phyloP scores from a whole-genome alignment of 2,113 vertebrate species.

The Crotalus viridis region DNA sequence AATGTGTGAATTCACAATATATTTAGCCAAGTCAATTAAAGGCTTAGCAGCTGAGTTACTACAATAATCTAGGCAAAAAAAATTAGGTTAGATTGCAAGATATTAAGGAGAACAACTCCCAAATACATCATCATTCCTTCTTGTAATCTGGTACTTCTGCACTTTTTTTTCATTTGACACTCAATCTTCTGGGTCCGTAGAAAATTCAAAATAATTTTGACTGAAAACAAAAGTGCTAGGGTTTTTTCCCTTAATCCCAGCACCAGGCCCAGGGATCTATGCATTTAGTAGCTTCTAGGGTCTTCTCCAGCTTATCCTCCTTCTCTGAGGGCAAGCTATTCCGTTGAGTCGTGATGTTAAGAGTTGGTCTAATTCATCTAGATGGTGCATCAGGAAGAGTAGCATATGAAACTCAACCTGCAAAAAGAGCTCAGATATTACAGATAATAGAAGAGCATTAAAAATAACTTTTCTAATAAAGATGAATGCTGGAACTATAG shows the following conservation, averaged over 20 bases:
- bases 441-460: neutral
- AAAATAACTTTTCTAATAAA: neutral
- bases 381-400: neutral
- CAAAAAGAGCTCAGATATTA: neutral
- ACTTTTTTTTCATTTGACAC: neutral
- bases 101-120: neutral
- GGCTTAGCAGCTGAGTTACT: neutral
- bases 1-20: neutral
- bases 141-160: neutral
- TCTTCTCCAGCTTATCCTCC: neutral
- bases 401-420: neutral
- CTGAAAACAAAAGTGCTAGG: neutral
- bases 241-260: neutral
- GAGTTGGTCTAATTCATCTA: neutral
- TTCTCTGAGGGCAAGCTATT: neutral
- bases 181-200: neutral
- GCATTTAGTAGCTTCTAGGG: neutral
- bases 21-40: neutral
- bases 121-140: neutral
- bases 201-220: neutral
- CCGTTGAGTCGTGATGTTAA: neutral
- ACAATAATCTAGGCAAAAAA: neutral
- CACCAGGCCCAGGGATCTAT: neutral
- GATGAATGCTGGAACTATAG: neutral
- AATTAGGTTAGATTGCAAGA: neutral